Conservation (phyloP, 2,113 vertebrate genomes). For the Gorsachius goisagi region DNA sequence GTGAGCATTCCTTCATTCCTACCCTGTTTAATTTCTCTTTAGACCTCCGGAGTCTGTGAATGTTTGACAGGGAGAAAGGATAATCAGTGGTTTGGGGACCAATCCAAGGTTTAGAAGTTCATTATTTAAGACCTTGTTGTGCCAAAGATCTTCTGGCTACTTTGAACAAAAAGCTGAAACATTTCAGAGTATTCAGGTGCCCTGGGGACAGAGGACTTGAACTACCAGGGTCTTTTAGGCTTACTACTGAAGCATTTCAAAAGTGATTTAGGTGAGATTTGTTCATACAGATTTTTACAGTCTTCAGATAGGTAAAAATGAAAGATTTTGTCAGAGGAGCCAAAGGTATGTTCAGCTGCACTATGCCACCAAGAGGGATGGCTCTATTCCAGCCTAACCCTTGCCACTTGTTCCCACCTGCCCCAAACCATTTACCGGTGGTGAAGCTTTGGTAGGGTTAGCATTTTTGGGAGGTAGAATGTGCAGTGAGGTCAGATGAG, state of each 20-base stretch:
- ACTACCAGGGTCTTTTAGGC: neutral
- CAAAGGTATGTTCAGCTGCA: neutral
- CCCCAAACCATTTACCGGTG: neutral
- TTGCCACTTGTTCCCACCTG: neutral
- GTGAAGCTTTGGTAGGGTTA: neutral
- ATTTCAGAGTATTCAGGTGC: neutral
- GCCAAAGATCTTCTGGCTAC: neutral
- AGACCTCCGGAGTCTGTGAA: neutral
- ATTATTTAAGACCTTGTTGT: neutral
- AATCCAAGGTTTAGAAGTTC: neutral
- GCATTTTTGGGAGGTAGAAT: neutral
- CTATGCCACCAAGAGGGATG: neutral
- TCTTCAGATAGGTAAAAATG: neutral
- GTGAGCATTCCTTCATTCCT: neutral
- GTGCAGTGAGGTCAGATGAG: neutral
- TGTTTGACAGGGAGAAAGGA: neutral
- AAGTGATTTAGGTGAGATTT: neutral
- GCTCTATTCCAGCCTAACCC: neutral
- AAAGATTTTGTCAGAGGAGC: neutral
- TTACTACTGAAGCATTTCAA: neutral
- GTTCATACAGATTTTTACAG: neutral
- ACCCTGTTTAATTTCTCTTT: neutral
- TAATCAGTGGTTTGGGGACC: neutral
- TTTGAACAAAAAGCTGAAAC: neutral
- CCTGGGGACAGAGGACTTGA: neutral